Evolutionary conservation across 2,797 vertebrate species (phyloP).

Genomic region (Acanthiza pusilla): DNA sequence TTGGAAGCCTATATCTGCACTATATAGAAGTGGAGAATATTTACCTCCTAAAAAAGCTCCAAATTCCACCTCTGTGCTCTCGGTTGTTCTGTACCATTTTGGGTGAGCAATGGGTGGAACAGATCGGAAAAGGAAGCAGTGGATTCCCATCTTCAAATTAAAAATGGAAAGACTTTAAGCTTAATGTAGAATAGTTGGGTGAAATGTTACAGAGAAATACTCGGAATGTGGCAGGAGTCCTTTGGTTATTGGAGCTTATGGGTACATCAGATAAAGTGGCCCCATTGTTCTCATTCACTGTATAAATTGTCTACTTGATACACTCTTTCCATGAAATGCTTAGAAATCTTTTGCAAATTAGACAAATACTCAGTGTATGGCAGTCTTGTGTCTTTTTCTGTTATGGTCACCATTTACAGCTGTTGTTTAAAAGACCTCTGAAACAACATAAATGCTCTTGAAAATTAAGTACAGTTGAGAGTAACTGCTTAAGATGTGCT

Average conservation of each 20-base stretch:
- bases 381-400: neutral
- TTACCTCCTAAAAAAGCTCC: neutral
- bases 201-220: neutral
- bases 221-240: neutral
- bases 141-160: neutral
- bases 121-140: neutral
- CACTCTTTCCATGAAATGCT: neutral
- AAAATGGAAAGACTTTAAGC: neutral
- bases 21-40: neutral
- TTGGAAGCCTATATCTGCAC: neutral
- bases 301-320: neutral
- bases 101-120: neutral
- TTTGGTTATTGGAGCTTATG: neutral
- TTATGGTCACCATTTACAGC: neutral
- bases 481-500: neutral
- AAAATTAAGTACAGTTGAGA: conserved; percentile 9
- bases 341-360: neutral
- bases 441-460: neutral
- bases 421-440: neutral
- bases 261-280: neutral
- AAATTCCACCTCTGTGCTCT: neutral
- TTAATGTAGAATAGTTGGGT: neutral
- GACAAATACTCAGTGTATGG: neutral
- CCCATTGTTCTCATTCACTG: neutral
- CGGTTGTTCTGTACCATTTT: rapidly evolving